Evolutionary conservation across 2,113 vertebrate species (phyloP).

Genomic region (Cnemophilus loriae): DNA sequence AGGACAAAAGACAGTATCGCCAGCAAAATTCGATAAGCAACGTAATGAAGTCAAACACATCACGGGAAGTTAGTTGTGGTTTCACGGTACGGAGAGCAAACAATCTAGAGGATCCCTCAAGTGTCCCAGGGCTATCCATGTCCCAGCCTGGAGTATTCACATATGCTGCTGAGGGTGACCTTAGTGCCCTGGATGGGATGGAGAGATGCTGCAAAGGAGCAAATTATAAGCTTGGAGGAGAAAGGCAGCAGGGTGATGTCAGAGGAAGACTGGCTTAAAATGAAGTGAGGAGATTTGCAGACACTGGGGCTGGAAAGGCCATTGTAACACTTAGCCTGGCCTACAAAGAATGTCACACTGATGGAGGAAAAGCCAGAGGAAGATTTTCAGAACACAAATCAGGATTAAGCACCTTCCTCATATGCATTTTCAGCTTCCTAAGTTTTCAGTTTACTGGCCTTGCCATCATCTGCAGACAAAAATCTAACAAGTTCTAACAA

Average conservation of each 20-base stretch:
- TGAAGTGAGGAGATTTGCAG: neutral
- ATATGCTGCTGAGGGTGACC: neutral
- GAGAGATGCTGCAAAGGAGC: neutral
- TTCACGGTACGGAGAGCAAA: neutral
- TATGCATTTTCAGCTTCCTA: neutral
- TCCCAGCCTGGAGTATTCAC: neutral
- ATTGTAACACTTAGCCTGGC: neutral
- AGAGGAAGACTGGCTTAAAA: neutral
- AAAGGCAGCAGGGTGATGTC: neutral
- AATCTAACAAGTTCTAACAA: neutral
- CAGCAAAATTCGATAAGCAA: slow-evolving; percentile 14
- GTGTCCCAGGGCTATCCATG: neutral
- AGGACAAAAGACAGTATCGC: neutral
- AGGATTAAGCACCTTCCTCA: neutral
- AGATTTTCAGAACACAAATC: neutral
- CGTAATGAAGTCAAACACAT: neutral
- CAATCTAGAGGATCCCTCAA: neutral
- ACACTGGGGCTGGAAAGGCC: neutral
- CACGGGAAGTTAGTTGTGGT: neutral
- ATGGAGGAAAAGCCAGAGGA: neutral
- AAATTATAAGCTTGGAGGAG: neutral
- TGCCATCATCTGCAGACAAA: neutral
- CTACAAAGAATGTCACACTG: neutral
- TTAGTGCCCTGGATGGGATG: neutral
- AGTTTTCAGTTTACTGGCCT: neutral